A percentile compares a stretch with the other conserved stretches of the same genome.
These are phyloP conservation scores for Centroberyx gerrardi DNA, from an alignment of 2,797 vertebrate genomes.

Conservation along the genomic window DNA sequence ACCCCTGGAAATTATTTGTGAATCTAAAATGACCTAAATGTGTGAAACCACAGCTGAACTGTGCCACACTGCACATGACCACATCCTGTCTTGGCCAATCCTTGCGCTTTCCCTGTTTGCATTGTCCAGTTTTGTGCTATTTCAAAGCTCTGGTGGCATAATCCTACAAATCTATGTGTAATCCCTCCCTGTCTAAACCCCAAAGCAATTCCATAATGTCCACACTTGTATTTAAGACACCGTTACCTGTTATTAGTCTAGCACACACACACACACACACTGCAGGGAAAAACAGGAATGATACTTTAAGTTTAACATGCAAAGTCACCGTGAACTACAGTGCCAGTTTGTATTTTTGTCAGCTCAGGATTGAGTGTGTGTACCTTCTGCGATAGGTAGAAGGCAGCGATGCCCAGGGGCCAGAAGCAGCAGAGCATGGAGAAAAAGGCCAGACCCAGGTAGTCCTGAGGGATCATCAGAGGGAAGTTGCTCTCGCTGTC, in stretches of 20 bases:
- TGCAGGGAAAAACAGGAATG: slow-evolving; percentile 26
- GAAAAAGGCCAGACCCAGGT: slow-evolving; percentile 93
- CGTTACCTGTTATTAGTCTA: slow-evolving; percentile 31
- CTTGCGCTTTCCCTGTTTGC: not conserved
- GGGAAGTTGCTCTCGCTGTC: slow-evolving; percentile 89
- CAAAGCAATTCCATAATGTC: slow-evolving; percentile 52
- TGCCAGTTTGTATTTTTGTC: slow-evolving; percentile 50
- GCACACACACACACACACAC: slow-evolving; percentile 12
- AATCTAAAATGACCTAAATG: not conserved
- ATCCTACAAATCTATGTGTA: slow-evolving; percentile 59
- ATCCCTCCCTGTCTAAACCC: slow-evolving; percentile 41
- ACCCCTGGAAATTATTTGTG: not conserved
- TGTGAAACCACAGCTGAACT: not conserved
- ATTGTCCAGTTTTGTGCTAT: slow-evolving; percentile 30
- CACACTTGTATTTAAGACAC: slow-evolving; percentile 29
- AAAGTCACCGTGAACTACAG: slow-evolving; percentile 42
- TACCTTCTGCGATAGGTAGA: slow-evolving; percentile 95
- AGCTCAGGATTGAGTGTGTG: slow-evolving; percentile 24
- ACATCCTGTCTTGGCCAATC: not conserved
- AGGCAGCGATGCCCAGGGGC: slow-evolving; percentile 93
- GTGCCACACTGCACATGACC: not conserved
- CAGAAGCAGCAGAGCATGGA: slow-evolving; percentile 96
- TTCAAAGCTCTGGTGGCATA: slow-evolving; percentile 45
- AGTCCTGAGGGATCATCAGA: slow-evolving; percentile 90
- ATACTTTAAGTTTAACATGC: not conserved